Base-by-base conservation (phyloP, 2,888 invertebrate genomes). In the Agrochola lychnidis region DNA sequence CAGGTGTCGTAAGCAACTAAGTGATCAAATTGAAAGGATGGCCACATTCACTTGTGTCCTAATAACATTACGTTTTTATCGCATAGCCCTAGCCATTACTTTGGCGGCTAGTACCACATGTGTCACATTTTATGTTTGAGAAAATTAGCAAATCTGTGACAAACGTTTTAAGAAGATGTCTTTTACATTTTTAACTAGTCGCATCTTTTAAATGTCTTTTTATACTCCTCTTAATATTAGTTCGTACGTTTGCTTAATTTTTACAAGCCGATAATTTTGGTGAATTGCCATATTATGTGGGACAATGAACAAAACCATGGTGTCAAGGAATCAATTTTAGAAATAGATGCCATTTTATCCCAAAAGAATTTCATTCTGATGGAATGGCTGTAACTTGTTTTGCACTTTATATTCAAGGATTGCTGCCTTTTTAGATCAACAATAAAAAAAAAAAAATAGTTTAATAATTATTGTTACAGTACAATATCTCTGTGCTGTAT, bases 31-130 rank as follows among this genome's bases (percentile, higher is more conserved):
- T 70, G 59, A 76, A 25, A 68, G 48, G 63, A 79, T 83, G 53
- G 40, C 56, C 12, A 68, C 74, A 79, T 79, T 81, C 79, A 72
- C 84, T 81, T 79, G n/a, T 79, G 59, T 69, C 64, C 71, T 71
- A 71, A 78, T 83, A 71, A 68, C 45, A 59, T 71, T 63, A 68
- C 25, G 61, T 78, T 83, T 68, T 59, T 71, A 83, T 51, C 48
- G 30, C 30, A 9, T 59, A 66, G 59, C 40, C 59, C 42, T 64
- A 30, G n/a, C 30, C 25, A 36, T 64, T 56, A 22, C 59, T 61
- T 76, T 61, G 53, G 19, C 53, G 68, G 53, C 12, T n/a, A 14
- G 40, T 19, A 51, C 10, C 22, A 51, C 14, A n/a, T 36, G 19
- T 64, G 68, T 64, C 67, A 75, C n/a, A 57, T 36, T 63, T 57